A percentile compares a stretch with the other conserved stretches of the same genome.
These are phyloP conservation scores for Macroramphosus scolopax DNA, from an alignment of 2,797 vertebrate genomes.

Conservation along the genomic window DNA sequence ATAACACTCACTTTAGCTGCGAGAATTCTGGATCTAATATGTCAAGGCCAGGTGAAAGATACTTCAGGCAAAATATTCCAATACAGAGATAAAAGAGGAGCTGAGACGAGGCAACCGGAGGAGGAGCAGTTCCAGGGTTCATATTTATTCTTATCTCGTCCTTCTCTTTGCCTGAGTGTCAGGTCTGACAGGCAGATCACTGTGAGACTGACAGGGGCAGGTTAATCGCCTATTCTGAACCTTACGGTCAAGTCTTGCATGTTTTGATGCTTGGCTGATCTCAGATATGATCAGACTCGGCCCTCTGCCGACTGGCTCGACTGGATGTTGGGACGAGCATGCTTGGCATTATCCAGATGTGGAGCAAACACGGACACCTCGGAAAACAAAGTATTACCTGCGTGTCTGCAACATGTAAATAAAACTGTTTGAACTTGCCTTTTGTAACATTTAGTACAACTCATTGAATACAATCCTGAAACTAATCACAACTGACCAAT, in stretches of 20 bases:
- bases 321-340: slow-evolving; percentile 11
- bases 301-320: slow-evolving; percentile 5
- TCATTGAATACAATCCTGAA: no score
- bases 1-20: slow-evolving; percentile 26
- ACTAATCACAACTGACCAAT: no score
- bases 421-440: no score
- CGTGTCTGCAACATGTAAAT: no score
- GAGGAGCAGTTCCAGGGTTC: slow-evolving; percentile 33
- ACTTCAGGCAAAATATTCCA: slow-evolving; percentile 35
- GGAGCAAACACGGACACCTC: slow-evolving; percentile 13
- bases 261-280: slow-evolving; percentile 17
- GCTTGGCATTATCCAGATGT: slow-evolving; percentile 2
- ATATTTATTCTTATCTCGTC: slow-evolving; percentile 28
- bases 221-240: slow-evolving; percentile 26
- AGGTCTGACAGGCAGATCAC: slow-evolving; percentile 38
- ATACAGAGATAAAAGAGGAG: slow-evolving; percentile 24
- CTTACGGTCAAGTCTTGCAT: slow-evolving; percentile 19
- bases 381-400: no score
- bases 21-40: slow-evolving; percentile 28
- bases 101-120: slow-evolving; percentile 3
- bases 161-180: slow-evolving; percentile 19
- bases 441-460: no score
- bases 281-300: slow-evolving; percentile 29
- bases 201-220: slow-evolving; percentile 26
- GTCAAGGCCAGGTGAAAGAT: slow-evolving; percentile 38